phyloP scores from a whole-genome alignment of 2,113 vertebrate genomes.

The Vidua chalybeata region DNA sequence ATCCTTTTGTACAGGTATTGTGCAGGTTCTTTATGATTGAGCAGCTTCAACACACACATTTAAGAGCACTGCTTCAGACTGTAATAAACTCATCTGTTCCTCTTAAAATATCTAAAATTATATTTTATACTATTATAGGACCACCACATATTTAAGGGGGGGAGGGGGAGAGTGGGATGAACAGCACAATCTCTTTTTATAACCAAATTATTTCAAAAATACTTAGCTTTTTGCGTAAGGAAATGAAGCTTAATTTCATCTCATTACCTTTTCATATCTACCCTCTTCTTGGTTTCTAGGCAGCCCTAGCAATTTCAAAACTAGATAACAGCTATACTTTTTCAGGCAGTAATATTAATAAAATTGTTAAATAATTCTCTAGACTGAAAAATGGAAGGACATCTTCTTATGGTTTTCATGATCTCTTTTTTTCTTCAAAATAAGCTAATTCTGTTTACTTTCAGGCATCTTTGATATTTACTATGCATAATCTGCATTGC shows the following conservation, averaged over 20 bases:
- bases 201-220: not conserved
- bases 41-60: not conserved
- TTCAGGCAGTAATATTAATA: not conserved
- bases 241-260: not conserved
- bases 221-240: not conserved
- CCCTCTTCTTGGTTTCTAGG: not conserved
- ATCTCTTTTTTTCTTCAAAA: not conserved
- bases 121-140: not conserved
- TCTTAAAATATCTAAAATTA: not conserved
- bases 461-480: not conserved
- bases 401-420: not conserved
- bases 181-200: not conserved
- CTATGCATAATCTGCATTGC: not conserved
- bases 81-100: not conserved
- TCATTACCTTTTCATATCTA: not conserved
- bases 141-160: not conserved
- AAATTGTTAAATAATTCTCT: not conserved
- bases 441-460: not conserved
- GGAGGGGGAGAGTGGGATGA: accelerated
- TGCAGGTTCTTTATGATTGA: not conserved
- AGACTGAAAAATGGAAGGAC: not conserved
- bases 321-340: not conserved
- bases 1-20: not conserved
- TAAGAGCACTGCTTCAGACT: not conserved
- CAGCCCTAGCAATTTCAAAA: not conserved